A percentile compares a stretch with the other conserved stretches of the same genome.
phyloP scores from a whole-genome alignment of 2,797 vertebrate genomes.

The Peromyscus eremicus region DNA sequence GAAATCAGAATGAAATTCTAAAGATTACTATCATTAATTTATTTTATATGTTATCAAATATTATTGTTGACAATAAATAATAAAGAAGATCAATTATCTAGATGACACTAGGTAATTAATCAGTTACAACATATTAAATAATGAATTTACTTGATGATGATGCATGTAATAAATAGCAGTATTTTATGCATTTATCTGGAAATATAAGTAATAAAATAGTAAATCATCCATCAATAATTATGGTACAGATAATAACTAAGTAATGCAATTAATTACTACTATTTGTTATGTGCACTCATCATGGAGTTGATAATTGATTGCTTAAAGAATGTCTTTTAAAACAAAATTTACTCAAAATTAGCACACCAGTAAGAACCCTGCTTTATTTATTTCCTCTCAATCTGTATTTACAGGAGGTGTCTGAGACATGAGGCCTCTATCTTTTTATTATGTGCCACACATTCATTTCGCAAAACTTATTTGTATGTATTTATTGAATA shows the following conservation, averaged over 20 bases:
- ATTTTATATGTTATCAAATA: background rate
- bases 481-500: background rate
- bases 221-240: background rate
- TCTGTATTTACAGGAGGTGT: background rate
- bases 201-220: background rate
- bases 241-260: background rate
- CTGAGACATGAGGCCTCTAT: background rate
- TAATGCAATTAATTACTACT: background rate
- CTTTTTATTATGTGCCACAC: background rate
- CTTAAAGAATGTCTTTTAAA: conserved; percentile 13
- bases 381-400: background rate
- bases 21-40: conserved; percentile 20
- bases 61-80: background rate
- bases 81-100: background rate
- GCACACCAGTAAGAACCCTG: background rate
- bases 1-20: background rate
- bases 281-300: background rate
- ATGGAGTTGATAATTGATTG: background rate
- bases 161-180: background rate
- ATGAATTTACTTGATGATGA: background rate
- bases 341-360: conserved; percentile 27
- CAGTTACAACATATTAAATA: background rate
- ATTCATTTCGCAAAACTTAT: conserved; percentile 46
- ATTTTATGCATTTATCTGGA: background rate
- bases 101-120: background rate